These are phyloP conservation scores for Cataglyphis livida DNA, from an alignment of 2,888 invertebrate genomes.

Conservation along the genomic window DNA sequence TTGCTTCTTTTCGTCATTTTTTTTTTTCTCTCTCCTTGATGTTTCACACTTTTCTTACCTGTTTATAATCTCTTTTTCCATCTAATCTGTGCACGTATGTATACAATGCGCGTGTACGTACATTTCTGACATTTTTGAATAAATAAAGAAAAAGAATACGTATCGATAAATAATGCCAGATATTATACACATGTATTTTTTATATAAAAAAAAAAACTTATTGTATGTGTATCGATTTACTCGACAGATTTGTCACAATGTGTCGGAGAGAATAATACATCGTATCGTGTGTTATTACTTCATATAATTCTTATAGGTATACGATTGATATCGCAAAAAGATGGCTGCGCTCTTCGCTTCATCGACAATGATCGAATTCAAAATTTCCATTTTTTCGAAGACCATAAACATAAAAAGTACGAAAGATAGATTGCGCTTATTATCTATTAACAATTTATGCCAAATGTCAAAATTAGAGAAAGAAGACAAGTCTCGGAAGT, in stretches of 20 bases:
- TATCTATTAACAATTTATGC: too few relatives aligned
- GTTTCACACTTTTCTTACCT: slow-evolving; percentile 2
- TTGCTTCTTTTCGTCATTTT: slow-evolving; percentile 68
- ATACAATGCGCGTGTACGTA: too few relatives aligned
- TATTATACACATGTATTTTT: too few relatives aligned
- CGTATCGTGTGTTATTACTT: slow-evolving; percentile 20
- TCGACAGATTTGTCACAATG: not conserved
- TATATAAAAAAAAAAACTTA: too few relatives aligned
- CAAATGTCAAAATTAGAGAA: too few relatives aligned
- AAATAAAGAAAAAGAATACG: too few relatives aligned
- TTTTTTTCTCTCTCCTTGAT: slow-evolving; percentile 73
- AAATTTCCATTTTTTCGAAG: slow-evolving; percentile 26
- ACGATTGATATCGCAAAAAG: slow-evolving; percentile 51
- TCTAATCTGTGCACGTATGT: not conserved
- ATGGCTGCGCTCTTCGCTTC: slow-evolving; percentile 43
- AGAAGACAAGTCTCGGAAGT: too few relatives aligned
- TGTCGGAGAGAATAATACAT: not conserved
- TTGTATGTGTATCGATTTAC: not conserved
- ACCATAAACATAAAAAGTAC: too few relatives aligned
- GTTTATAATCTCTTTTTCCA: slow-evolving; percentile 5
- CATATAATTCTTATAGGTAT: slow-evolving; percentile 20
- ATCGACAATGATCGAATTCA: slow-evolving; percentile 54
- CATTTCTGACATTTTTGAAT: too few relatives aligned
- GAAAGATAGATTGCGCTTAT: too few relatives aligned
- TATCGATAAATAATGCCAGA: too few relatives aligned